phyloP scores from a whole-genome alignment of 2,797 vertebrate species.

The Esox masquinongy region DNA sequence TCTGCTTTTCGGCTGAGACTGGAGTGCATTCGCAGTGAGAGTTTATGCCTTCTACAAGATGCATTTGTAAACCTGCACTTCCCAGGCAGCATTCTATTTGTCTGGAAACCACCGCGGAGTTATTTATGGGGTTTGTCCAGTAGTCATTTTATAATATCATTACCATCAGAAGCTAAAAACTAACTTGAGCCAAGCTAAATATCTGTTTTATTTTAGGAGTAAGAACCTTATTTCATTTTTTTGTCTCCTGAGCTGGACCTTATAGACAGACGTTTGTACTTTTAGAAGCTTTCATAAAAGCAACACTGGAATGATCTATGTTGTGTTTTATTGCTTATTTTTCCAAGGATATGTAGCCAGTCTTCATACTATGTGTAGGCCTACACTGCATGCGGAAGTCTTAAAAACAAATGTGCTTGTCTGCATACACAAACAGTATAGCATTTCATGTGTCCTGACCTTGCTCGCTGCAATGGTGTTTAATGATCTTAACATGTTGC shows the following conservation, averaged over 20 bases:
- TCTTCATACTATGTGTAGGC: slow-evolving; percentile 45
- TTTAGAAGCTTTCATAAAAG: slow-evolving; percentile 41
- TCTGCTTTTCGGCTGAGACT: slow-evolving; percentile 30
- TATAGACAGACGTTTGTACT: slow-evolving; percentile 61
- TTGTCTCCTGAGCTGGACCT: slow-evolving; percentile 13
- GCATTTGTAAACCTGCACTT: slow-evolving; percentile 63
- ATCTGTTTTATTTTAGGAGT: slow-evolving; percentile 79
- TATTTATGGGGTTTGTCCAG: slow-evolving; percentile 80
- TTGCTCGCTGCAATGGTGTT: neutral
- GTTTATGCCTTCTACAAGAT: slow-evolving; percentile 49
- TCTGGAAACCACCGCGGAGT: slow-evolving; percentile 69
- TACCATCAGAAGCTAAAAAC: slow-evolving; percentile 74
- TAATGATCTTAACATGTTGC: neutral
- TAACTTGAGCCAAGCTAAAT: slow-evolving; percentile 75
- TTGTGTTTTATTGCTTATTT: slow-evolving; percentile 67
- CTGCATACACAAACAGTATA: slow-evolving; percentile 24
- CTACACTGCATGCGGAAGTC: slow-evolving; percentile 37
- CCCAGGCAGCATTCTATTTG: slow-evolving; percentile 64
- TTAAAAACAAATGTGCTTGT: neutral
- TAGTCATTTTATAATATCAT: slow-evolving; percentile 80
- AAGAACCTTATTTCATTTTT: slow-evolving; percentile 41
- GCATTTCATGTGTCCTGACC: slow-evolving; percentile 22
- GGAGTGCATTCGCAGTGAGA: slow-evolving; percentile 27
- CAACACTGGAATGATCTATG: slow-evolving; percentile 57
- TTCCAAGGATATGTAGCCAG: slow-evolving; percentile 47